phyloP scores from a whole-genome alignment of 1,140 invertebrate genomes.

The Drosophila sp. region DNA sequence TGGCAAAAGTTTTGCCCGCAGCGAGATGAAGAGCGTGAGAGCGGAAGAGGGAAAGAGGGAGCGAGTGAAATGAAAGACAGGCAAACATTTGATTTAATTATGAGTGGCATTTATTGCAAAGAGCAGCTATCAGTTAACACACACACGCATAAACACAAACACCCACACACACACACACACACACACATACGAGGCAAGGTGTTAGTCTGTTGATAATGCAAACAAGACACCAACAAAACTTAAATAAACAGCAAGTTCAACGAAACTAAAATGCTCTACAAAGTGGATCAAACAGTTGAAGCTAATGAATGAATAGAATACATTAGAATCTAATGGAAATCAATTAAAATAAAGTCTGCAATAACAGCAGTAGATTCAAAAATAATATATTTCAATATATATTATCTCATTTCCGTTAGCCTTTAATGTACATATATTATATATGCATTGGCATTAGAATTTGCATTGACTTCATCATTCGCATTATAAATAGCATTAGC shows the following conservation, averaged over 20 bases:
- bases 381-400: no score
- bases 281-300: not conserved
- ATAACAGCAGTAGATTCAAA: no score
- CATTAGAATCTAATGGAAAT: no score
- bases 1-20: constrained; percentile 54
- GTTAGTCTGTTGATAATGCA: constrained; percentile 85
- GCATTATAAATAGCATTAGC: not conserved
- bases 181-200: constrained; percentile 60
- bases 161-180: constrained; percentile 1
- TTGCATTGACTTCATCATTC: no score
- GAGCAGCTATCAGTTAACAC: constrained; percentile 68
- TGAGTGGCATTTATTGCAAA: constrained; percentile 84
- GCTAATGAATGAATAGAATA: not conserved
- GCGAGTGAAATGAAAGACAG: constrained; percentile 51
- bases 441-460: not conserved
- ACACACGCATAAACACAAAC: constrained; percentile 24
- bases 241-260: not conserved
- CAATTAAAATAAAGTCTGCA: no score
- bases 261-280: constrained; percentile 44
- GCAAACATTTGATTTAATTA: constrained; percentile 85
- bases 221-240: constrained; percentile 50
- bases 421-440: no score
- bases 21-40: not conserved
- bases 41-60: not conserved
- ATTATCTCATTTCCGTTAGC: no score